These are phyloP conservation scores for Archocentrus centrarchus DNA, from an alignment of 2,113 vertebrate species.

Conservation along the genomic window DNA sequence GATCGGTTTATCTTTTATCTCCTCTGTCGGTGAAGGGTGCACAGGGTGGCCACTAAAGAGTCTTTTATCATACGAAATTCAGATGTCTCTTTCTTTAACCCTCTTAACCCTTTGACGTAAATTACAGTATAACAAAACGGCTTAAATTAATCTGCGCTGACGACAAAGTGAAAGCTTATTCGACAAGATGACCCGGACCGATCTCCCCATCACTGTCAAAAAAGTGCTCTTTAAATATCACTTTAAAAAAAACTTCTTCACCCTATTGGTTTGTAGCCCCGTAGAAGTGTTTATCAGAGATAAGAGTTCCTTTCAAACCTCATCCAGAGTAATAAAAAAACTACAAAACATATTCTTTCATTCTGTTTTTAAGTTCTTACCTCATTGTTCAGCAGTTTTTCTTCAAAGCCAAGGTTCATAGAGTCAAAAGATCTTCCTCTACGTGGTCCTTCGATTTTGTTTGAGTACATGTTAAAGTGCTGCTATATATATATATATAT, in stretches of 20 bases:
- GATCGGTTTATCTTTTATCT: conserved; percentile 20
- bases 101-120: conserved; percentile 63
- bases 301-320: background rate
- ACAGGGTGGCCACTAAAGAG: background rate
- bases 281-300: background rate
- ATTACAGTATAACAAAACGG: conserved; percentile 39
- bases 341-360: too few species aligned
- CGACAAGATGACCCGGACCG: background rate
- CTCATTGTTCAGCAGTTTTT: conserved; percentile 86
- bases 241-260: background rate
- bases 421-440: conserved; percentile 86
- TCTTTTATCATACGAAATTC: background rate
- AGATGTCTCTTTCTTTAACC: conserved; percentile 20
- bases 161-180: conserved; percentile 42
- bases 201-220: background rate
- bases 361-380: conserved; percentile 63
- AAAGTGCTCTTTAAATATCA: background rate
- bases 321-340: background rate
- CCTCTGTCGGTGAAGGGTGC: background rate
- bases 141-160: conserved; percentile 66
- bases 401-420: conserved; percentile 82
- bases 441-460: conserved; percentile 81
- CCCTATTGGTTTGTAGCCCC: background rate
- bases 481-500: background rate
- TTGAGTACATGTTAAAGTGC: conserved; percentile 80